Conservation (phyloP, 2,113 vertebrate species). For the Irena cyanogastra region DNA sequence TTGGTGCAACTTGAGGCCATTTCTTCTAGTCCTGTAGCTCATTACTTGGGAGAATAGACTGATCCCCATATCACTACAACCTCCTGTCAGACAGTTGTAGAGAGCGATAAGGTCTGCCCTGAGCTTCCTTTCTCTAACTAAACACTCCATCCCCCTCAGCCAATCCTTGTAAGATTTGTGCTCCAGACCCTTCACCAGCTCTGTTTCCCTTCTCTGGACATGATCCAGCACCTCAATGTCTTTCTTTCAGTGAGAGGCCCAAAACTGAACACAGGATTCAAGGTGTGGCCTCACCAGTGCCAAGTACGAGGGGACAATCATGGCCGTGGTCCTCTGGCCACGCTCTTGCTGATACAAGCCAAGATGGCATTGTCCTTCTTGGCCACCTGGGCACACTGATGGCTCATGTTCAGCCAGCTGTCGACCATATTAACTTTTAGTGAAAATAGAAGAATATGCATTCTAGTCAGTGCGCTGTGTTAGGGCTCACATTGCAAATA, state of each 20-base stretch:
- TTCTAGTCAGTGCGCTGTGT: not conserved
- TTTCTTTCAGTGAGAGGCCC: not conserved
- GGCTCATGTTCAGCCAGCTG: not conserved
- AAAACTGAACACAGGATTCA: not conserved
- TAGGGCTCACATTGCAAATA: not conserved
- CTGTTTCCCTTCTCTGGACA: not conserved
- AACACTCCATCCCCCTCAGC: not conserved
- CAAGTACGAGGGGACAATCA: not conserved
- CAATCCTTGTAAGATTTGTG: not conserved
- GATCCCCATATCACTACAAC: not conserved
- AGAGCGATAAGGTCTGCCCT: not conserved
- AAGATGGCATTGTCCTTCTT: not conserved
- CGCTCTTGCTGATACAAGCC: not conserved
- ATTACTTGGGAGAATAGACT: not conserved
- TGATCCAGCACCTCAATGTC: accelerated
- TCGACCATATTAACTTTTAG: not conserved
- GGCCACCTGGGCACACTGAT: not conserved
- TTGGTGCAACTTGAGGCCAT: not conserved
- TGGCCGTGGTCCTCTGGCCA: not conserved
- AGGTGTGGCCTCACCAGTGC: not conserved
- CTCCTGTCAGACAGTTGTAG: not conserved
- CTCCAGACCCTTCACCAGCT: not conserved
- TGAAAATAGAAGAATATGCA: not conserved
- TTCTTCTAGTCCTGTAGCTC: not conserved
- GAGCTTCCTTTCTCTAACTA: not conserved